Conservation (phyloP, 2,797 vertebrate species). For the Enteromius paludinosus region DNA sequence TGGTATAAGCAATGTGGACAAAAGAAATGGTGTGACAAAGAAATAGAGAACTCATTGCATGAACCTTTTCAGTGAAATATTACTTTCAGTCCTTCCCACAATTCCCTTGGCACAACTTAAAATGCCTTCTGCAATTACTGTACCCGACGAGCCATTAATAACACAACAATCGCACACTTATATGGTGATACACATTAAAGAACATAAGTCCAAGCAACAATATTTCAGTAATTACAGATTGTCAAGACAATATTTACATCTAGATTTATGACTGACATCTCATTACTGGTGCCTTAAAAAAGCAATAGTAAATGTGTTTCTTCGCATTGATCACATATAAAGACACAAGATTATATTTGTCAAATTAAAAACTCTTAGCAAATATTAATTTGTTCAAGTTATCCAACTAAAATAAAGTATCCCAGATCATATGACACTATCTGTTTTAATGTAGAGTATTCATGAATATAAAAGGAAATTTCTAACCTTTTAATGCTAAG, state of each 20-base stretch:
- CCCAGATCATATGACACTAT: neutral
- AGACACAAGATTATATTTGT: neutral
- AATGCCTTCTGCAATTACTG: neutral
- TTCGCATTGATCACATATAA: neutral
- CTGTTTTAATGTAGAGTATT: neutral
- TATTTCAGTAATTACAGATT: slow-evolving; percentile 14
- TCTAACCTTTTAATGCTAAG: neutral
- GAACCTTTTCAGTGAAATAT: slow-evolving; percentile 11
- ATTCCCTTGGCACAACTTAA: neutral
- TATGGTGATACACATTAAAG: slow-evolving; percentile 4
- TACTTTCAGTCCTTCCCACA: neutral
- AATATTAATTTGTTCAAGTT: neutral
- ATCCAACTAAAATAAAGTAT: neutral
- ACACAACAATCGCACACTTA: neutral
- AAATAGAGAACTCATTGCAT: slow-evolving; percentile 34
- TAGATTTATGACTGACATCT: neutral
- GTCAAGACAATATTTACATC: neutral
- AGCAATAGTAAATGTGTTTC: neutral
- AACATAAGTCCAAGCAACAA: neutral
- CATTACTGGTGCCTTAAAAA: neutral
- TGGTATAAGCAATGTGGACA: slow-evolving; percentile 81
- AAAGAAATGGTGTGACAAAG: slow-evolving; percentile 53
- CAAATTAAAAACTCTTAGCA: neutral
- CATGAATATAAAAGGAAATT: neutral
- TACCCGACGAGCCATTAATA: neutral